Evolutionary conservation across 2,888 invertebrate genomes (phyloP), one percentile per base, ranked within the genome.

Genomic region (Sipunculus nudus): DNA sequence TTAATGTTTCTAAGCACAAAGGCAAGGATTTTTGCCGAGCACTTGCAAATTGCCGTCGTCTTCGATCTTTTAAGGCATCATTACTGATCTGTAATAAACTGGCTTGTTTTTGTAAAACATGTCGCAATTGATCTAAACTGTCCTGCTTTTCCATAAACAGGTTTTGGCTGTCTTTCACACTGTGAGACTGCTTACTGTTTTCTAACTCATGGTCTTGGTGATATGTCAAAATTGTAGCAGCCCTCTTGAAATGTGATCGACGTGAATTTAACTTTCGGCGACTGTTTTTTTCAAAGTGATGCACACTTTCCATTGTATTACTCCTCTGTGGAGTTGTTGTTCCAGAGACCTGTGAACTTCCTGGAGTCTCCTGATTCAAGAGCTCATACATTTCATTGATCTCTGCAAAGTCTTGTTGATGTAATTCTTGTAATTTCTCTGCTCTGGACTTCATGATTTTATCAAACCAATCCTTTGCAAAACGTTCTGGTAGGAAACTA

Each of bases 401-500:
- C 19, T 48, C 48, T 31, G 26, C 28, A n/a, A 48, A 10, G 8
- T 48, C 48, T 32, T 23, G 19, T 3, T 50, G 29, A n/a, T 57
- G 49, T 23, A 49, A 16, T 2, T 52, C 38, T 26, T 63, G 59
- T 2, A 46, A 19, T 32, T 32, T 55, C n/a, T 60, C 59, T 3
- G 32, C n/a, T 19, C 52, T 48, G 26, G 49, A 16, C 23, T 40
- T 32, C 2, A 57, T 31, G 16, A 77, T 62, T 65, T 77, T 80
- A 19, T 70, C 64, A 29, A 70, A 74, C 79, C 78, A 79, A 59
- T 78, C 75, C 21, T 63, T 63, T 13, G 75, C 65, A 64, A 80
- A 80, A 31, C 80, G 58, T 49, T 78, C 76, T 1, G 80, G 80
- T 10, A 80, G 60, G 54, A 77, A 76, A 25, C 73, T 74, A 13